A percentile compares a stretch with the other conserved stretches of the same genome.
Conservation (phyloP, 2,113 vertebrate species). For the Ceyx melanurus region DNA sequence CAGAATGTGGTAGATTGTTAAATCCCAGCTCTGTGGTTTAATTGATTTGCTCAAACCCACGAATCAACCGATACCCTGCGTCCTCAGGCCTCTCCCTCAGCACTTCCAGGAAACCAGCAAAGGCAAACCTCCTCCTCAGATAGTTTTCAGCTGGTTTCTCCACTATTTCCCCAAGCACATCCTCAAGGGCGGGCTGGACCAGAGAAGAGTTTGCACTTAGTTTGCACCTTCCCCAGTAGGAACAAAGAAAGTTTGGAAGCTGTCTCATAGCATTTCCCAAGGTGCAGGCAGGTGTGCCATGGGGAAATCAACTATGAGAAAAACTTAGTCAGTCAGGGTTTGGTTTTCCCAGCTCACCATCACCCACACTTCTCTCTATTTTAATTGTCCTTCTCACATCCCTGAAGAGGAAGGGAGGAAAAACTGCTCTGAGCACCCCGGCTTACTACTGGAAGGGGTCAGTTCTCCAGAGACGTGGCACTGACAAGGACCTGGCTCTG, state of each 20-base stretch:
- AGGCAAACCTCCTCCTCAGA: not conserved
- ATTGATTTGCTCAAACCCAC: conserved; percentile 2
- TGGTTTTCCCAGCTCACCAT: not conserved
- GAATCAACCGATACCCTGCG: not conserved
- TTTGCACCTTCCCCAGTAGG: not conserved
- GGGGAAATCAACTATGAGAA: not conserved
- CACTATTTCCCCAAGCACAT: not conserved
- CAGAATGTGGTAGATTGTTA: conserved; percentile 20
- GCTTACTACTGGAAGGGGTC: not conserved
- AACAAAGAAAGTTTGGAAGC: not conserved
- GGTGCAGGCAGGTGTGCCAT: fast-evolving
- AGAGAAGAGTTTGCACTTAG: not conserved
- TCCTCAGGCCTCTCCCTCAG: not conserved
- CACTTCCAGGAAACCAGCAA: conserved; percentile 3
- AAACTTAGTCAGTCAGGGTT: not conserved
- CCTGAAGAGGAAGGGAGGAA: not conserved
- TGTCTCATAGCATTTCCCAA: not conserved
- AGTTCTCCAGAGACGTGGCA: not conserved
- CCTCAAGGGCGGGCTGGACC: not conserved
- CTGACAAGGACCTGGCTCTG: not conserved
- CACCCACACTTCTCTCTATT: not conserved
- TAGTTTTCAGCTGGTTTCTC: not conserved
- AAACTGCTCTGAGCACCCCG: not conserved
- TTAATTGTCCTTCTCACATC: not conserved
- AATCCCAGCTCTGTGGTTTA: not conserved